These are phyloP conservation scores for Vimba vimba DNA, from an alignment of 2,113 vertebrate species.

Conservation along the genomic window DNA sequence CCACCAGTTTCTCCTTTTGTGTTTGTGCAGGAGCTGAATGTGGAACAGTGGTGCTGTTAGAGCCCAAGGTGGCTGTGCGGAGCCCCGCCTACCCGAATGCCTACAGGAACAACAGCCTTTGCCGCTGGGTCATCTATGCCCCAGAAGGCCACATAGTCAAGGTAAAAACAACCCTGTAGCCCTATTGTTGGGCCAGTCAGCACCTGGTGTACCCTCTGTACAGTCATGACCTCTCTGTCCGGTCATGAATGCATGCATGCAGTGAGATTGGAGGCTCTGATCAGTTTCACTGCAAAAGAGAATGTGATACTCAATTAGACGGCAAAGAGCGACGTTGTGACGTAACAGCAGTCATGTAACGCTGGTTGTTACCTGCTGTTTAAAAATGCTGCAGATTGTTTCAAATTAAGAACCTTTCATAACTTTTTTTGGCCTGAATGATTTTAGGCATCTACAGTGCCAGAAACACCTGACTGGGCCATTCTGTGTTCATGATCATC, in stretches of 20 bases:
- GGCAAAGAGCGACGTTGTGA: neutral
- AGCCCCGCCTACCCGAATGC: conserved; percentile 77
- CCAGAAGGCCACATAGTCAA: conserved; percentile 76
- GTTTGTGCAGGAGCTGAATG: conserved; percentile 76
- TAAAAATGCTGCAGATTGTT: neutral
- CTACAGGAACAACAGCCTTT: conserved; percentile 74
- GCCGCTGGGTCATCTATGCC: conserved; percentile 82
- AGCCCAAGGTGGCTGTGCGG: conserved; percentile 74
- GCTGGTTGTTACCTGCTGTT: conserved; percentile 1
- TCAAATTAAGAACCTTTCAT: neutral
- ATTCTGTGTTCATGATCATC: neutral
- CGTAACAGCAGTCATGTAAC: neutral
- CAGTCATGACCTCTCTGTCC: conserved; percentile 37
- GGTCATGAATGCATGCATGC: conserved; percentile 58
- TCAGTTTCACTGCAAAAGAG: conserved; percentile 52
- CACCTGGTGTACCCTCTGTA: neutral
- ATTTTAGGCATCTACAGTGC: neutral
- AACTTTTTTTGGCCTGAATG: neutral
- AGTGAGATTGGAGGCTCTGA: conserved; percentile 56
- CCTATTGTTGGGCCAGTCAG: neutral
- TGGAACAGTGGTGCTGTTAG: conserved; percentile 73
- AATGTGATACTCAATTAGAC: conserved; percentile 49
- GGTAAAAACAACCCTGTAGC: conserved; percentile 67
- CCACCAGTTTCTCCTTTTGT: conserved; percentile 47
- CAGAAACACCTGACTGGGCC: neutral